Evolutionary conservation across 2,113 vertebrate species (phyloP).

Genomic region (Python bivittatus): DNA sequence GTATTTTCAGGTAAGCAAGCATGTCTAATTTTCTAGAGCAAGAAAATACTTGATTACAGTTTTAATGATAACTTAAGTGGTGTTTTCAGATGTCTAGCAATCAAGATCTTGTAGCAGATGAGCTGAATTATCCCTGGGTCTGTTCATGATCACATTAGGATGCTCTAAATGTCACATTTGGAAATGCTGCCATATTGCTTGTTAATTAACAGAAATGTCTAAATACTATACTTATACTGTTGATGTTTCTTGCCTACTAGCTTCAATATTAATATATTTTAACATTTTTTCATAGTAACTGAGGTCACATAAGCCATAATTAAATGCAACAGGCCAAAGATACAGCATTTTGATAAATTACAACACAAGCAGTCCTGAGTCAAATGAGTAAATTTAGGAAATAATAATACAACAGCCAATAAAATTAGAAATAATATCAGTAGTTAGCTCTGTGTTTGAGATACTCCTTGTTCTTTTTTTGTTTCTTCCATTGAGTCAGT

Average conservation of each 20-base stretch:
- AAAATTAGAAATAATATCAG: background rate
- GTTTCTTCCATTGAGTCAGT: background rate
- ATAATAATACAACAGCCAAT: background rate
- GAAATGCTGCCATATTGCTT: slow-evolving; percentile 64
- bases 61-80: slow-evolving; percentile 71
- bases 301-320: background rate
- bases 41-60: slow-evolving; percentile 72
- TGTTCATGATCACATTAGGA: slow-evolving; percentile 70
- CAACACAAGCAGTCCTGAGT: background rate
- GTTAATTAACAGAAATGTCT: slow-evolving; percentile 73
- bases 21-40: slow-evolving; percentile 61
- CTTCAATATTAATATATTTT: slow-evolving; percentile 34
- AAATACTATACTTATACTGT: slow-evolving; percentile 56
- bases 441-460: background rate
- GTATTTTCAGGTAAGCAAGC: slow-evolving; percentile 60
- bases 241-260: slow-evolving; percentile 51
- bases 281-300: slow-evolving; percentile 4
- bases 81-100: slow-evolving; percentile 68
- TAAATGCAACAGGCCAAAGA: background rate
- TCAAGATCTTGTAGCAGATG: slow-evolving; percentile 68
- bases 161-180: slow-evolving; percentile 71
- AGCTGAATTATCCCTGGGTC: slow-evolving; percentile 72
- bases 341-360: background rate
- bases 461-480: background rate
- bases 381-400: background rate